Percentiles rank a stretch among this genome's conserved stretches.
Evolutionary conservation across 2,888 invertebrate genomes (phyloP).

Genomic region (Meandrusa payeni): DNA sequence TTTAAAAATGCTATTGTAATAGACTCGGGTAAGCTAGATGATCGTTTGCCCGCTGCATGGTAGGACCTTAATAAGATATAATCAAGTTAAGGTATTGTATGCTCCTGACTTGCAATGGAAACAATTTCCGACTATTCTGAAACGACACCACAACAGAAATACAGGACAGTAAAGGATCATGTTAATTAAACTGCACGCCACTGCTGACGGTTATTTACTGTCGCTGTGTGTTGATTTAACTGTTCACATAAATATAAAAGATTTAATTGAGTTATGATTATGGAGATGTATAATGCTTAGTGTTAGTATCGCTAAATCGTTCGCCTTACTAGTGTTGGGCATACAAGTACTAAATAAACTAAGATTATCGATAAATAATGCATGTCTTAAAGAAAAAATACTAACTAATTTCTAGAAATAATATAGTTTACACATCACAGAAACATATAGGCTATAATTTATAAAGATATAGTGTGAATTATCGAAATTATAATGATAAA

Average conservation of each 20-base stretch:
- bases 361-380: slow-evolving; percentile 18
- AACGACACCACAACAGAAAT: slow-evolving; percentile 6
- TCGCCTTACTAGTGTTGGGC: slow-evolving; percentile 38
- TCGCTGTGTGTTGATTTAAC: slow-evolving; percentile 60
- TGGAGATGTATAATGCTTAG: slow-evolving; percentile 62
- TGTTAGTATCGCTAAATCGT: slow-evolving; percentile 32
- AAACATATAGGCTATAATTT: no score
- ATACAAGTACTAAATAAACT: slow-evolving; percentile 20
- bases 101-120: no score
- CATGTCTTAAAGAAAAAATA: neutral
- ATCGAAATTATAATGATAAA: no score
- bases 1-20: no score
- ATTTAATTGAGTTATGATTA: slow-evolving; percentile 79
- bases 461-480: no score
- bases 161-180: slow-evolving; percentile 17
- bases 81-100: no score
- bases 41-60: no score
- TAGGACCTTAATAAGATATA: no score
- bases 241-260: slow-evolving; percentile 67
- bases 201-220: slow-evolving; percentile 43
- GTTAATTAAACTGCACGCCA: slow-evolving; percentile 16
- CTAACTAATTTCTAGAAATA: no score
- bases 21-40: no score
- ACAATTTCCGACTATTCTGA: no score
- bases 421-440: no score